Conservation (phyloP, 2,797 vertebrate genomes). For the Hapalemur alaotrensis region DNA sequence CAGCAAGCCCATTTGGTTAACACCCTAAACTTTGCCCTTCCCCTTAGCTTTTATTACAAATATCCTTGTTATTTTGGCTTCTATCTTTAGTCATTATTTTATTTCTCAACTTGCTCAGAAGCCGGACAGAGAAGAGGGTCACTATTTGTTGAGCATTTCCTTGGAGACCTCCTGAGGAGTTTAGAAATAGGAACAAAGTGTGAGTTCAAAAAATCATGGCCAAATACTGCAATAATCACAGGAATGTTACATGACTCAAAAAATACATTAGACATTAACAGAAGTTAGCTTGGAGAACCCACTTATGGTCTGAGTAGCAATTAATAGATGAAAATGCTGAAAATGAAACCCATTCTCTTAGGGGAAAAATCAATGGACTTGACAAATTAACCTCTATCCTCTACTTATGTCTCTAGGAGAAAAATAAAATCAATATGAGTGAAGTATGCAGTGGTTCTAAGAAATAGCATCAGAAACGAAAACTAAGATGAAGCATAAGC, state of each 20-base stretch:
- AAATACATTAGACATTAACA: not conserved
- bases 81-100: not conserved
- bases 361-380: slow-evolving; percentile 52
- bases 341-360: slow-evolving; percentile 56
- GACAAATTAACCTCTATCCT: slow-evolving; percentile 47
- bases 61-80: not conserved
- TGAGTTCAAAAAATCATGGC: not conserved
- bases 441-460: not conserved
- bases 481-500: not conserved
- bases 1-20: not conserved
- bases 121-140: not conserved
- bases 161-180: not conserved
- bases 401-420: slow-evolving; percentile 28
- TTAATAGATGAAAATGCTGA: slow-evolving; percentile 27
- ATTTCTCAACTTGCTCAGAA: not conserved
- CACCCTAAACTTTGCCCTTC: not conserved
- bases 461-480: slow-evolving; percentile 34
- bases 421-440: slow-evolving; percentile 40
- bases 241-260: not conserved
- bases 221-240: not conserved
- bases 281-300: not conserved
- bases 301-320: not conserved
- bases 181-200: slow-evolving; percentile 26
- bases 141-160: not conserved
- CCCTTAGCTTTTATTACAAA: not conserved